Conservation (phyloP, 2,888 invertebrate species). For the Metacarcinus magister region DNA sequence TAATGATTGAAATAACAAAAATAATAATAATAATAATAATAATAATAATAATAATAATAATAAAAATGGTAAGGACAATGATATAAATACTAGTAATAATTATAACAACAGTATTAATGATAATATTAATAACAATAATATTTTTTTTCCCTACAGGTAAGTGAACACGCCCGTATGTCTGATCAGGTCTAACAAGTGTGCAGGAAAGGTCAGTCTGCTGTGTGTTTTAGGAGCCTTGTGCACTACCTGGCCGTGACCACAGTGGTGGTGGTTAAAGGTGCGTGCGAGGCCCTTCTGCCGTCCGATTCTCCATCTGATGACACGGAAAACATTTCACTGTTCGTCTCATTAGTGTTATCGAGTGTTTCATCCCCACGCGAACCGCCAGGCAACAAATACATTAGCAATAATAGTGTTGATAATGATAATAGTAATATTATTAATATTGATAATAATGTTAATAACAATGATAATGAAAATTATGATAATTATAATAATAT, state of each 20-base stretch:
- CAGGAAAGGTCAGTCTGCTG: not conserved
- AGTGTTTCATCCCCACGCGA: not conserved
- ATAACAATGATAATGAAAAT: no score
- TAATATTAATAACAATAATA: not conserved
- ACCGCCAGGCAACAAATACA: not conserved
- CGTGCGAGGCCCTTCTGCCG: not conserved
- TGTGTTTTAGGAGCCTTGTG: not conserved
- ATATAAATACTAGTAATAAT: not conserved
- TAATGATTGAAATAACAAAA: no score
- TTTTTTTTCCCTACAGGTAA: not conserved
- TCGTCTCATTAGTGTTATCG: constrained; percentile 8
- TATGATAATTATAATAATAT: no score
- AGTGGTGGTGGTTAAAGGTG: not conserved
- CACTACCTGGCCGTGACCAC: not conserved
- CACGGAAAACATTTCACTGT: not conserved
- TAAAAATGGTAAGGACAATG: not conserved
- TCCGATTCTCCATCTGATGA: not conserved
- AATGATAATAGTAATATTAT: not conserved
- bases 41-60: not conserved
- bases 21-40: not conserved
- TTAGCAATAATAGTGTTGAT: constrained; percentile 6
- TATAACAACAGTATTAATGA: not conserved
- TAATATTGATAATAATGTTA: no score
- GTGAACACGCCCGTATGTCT: not conserved
- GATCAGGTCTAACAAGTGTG: not conserved